Base-by-base conservation (phyloP, 2,113 vertebrate genomes). In the Melanerpes aurifrons region DNA sequence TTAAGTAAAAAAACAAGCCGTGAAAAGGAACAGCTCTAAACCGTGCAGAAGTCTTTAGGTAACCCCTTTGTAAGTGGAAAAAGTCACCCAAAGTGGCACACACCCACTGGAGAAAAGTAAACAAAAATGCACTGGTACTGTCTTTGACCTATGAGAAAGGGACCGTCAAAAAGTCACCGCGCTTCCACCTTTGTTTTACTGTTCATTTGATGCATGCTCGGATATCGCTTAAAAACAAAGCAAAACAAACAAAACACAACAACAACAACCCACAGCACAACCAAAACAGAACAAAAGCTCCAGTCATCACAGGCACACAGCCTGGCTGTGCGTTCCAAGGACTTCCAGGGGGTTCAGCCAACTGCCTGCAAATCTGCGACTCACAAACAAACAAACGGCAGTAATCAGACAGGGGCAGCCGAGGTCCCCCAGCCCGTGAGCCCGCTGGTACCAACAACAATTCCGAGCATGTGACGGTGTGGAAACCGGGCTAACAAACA, bases 121-220 rank as follows among this genome's bases (percentile, higher is more conserved):
- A 25, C 26, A 62, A 17, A 22, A 24, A 37, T 3, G 28, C 45
- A 21, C 21, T 6, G 8, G 4, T 5, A 37, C 4, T 16, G 2
- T 3, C 40, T 5, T 14, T 35, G 3, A 10, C 0, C 13, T 12
- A 3, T 1, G 25, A 29, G 67, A 21, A 48, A 21, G 8, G 40
- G 48, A 22, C 29, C 2, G 5, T 0, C 43, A 21, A 5, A 7
- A 28, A 56, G 7, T 3, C 20, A 16, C 2, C 13, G 1, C 3
- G 25, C 35, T 12, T 13, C 16, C 31, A 8, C 12, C 37, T 10
- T 7, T 12, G 16, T 9, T 58, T 26, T 25, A 16, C 79, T 45
- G 6, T 3, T 22, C 10, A 8, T 62, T 24, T 37, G 40, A 16
- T 4, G 26, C 24, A 7, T 5, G 17, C 4, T 26, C 29, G 15